A percentile compares a stretch with the other conserved stretches of the same genome.
Evolutionary conservation across 1,140 invertebrate genomes (phyloP).

Genomic region (Eumaeus atala): DNA sequence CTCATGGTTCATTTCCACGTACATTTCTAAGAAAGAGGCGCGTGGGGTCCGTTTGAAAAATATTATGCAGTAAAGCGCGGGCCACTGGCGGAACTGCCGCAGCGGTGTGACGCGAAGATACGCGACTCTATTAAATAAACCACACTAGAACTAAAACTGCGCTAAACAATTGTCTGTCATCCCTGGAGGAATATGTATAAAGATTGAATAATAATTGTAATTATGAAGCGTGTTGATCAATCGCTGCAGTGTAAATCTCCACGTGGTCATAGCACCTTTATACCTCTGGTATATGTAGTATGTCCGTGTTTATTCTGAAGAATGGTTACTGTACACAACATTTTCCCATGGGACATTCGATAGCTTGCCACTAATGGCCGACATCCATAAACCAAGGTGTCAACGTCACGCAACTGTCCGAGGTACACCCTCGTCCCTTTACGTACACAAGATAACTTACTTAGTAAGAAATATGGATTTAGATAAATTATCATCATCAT

Average conservation of each 20-base stretch:
- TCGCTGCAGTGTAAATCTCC: background rate
- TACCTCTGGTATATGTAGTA: background rate
- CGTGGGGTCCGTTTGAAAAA: too few species aligned
- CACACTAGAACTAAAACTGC: too few species aligned
- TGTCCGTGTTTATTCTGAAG: background rate
- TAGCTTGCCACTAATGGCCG: background rate
- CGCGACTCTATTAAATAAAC: too few species aligned
- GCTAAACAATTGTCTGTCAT: background rate
- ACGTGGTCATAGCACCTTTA: too few species aligned
- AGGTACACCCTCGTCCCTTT: background rate
- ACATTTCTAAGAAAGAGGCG: too few species aligned
- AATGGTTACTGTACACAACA: background rate
- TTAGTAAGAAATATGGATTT: background rate
- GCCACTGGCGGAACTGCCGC: too few species aligned
- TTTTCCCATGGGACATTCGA: slow-evolving; percentile 1
- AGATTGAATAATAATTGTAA: too few species aligned
- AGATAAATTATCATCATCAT: background rate
- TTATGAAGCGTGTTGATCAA: background rate
- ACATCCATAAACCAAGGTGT: background rate
- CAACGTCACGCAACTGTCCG: background rate
- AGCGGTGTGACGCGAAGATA: too few species aligned
- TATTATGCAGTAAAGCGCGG: too few species aligned
- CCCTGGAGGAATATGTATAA: background rate
- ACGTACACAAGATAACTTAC: background rate
- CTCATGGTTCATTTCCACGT: too few species aligned